Base-by-base conservation (phyloP, 2,888 invertebrate species). In the Standfussiana lucernea region DNA sequence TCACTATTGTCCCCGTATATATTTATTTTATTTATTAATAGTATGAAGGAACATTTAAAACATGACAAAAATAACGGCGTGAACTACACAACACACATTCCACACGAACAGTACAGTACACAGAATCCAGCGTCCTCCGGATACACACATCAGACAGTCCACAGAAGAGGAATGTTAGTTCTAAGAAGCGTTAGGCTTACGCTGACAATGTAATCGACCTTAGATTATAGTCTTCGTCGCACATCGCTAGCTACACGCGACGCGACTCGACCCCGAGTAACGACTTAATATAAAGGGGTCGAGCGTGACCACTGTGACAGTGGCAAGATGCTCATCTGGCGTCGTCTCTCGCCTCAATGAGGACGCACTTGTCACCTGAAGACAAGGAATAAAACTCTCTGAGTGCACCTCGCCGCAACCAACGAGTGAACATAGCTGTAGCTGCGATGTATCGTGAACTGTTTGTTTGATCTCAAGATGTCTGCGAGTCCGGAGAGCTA, bases 331-430 rank as follows among this genome's bases (percentile, higher is more conserved):
- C 95, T 96, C 96, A 96, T 96, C 97, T 95, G 96, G 95, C 94
- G 96, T 97, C 97, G 97, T 98, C 98, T 96, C 97, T 97, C 96
- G 97, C 98, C 97, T 97, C 97, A 97, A 98, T 98, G 95, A 98
- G 97, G 96, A 98, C 98, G 97, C 98, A 98, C 97, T 98, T 98
- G 97, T 98, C 98, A 97, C 98, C 98, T 98, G 97, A 97, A 97
- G 97, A 97, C 97, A 97, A 97, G 97, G 97, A 97, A 97, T 95
- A 97, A 96, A 96, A 96, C 93, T 93, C 94, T 95, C 96, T 96
- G 95, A 96, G 96, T 96, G 96, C 94, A 94, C 95, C 95, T 95
- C 95, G 93, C 94, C 92, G 92, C 92, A 93, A 93, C 93, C 93
- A 95, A 94, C 95, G 94, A 93, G 94, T 95, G 95, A 95, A 93